These are phyloP conservation scores for Ataeniobius toweri DNA, from an alignment of 2,797 vertebrate species.

Conservation along the genomic window DNA sequence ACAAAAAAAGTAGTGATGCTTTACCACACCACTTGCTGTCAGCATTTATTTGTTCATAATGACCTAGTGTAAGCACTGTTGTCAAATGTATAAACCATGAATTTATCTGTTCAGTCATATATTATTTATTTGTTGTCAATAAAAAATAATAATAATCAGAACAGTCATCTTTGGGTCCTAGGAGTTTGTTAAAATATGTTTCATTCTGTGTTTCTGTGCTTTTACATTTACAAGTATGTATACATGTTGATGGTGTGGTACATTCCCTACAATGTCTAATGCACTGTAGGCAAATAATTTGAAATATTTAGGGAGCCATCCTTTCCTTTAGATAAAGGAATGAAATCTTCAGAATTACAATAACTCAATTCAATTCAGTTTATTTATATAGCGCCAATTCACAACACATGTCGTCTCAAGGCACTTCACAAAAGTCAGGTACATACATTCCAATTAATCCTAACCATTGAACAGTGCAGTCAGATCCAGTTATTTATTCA, in stretches of 20 bases:
- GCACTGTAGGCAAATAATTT: not conserved
- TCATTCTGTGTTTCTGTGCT: constrained; percentile 62
- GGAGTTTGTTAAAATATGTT: constrained; percentile 36
- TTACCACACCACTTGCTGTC: constrained; percentile 76
- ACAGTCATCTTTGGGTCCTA: constrained; percentile 54
- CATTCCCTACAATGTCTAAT: not conserved
- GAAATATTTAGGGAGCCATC: too few species aligned
- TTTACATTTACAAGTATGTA: constrained; percentile 74
- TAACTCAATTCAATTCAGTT: too few species aligned
- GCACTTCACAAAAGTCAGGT: too few species aligned
- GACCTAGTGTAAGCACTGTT: constrained; percentile 77
- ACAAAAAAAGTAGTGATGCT: constrained; percentile 70
- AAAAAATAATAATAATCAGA: constrained; percentile 59
- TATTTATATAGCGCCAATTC: too few species aligned
- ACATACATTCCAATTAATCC: too few species aligned
- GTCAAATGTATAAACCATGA: constrained; percentile 71
- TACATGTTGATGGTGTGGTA: constrained; percentile 35
- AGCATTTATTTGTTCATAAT: constrained; percentile 72
- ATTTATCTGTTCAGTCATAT: constrained; percentile 60
- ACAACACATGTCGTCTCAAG: too few species aligned
- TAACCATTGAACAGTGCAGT: too few species aligned
- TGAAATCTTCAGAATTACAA: too few species aligned
- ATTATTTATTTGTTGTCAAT: constrained; percentile 75
- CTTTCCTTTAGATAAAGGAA: too few species aligned
- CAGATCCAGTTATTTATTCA: too few species aligned